phyloP scores from a whole-genome alignment of 2,888 invertebrate genomes.

The Galerucella calmariensis region DNA sequence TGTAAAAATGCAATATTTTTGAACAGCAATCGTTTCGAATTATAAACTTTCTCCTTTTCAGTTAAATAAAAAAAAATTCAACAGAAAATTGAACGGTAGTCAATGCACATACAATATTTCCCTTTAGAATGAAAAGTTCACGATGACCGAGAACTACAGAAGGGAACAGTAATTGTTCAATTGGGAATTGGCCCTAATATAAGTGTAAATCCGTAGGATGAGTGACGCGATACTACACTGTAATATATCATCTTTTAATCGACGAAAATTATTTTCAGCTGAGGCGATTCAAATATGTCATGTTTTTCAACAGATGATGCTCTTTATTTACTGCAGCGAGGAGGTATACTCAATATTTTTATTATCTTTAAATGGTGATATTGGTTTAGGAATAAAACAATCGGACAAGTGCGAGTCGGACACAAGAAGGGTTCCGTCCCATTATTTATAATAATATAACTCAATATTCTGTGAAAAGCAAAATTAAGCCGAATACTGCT shows the following conservation, averaged over 20 bases:
- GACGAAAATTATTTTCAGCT: conserved; percentile 56
- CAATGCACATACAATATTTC: conserved; percentile 1
- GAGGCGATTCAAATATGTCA: conserved; percentile 36
- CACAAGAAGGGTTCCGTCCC: too few species aligned
- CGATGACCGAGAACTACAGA: conserved; percentile 1
- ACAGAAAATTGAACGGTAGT: background rate
- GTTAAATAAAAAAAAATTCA: background rate
- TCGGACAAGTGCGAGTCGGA: background rate
- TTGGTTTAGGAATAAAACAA: background rate
- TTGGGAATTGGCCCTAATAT: conserved; percentile 60
- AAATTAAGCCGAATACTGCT: too few species aligned
- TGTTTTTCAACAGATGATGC: conserved; percentile 41
- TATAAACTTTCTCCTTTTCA: too few species aligned
- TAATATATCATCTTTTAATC: conserved; percentile 60
- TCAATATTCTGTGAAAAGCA: too few species aligned
- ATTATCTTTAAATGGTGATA: too few species aligned
- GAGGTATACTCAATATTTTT: too few species aligned
- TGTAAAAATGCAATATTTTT: too few species aligned
- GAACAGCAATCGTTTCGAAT: too few species aligned
- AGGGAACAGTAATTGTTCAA: conserved; percentile 55
- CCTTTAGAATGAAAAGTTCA: conserved; percentile 25
- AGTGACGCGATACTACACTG: conserved; percentile 54
- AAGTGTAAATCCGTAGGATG: conserved; percentile 49
- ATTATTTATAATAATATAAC: too few species aligned
- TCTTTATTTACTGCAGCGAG: background rate